A percentile compares a stretch with the other conserved stretches of the same genome.
These are phyloP conservation scores for Pterostichus madidus DNA, from an alignment of 2,888 invertebrate species.

Conservation along the genomic window DNA sequence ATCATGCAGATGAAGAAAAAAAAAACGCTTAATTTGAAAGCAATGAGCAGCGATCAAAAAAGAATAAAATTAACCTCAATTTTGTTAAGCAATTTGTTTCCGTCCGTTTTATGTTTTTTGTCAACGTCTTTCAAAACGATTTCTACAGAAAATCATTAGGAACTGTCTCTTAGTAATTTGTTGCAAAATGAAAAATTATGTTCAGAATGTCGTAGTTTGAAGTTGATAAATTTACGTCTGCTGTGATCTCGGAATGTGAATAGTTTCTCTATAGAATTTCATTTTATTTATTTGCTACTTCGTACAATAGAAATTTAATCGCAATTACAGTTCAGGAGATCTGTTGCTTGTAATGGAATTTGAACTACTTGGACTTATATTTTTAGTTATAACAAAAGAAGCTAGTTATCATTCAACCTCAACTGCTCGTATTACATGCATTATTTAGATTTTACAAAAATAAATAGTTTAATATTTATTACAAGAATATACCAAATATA, in stretches of 20 bases:
- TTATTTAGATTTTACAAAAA: no score
- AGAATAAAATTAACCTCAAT: conserved; percentile 16
- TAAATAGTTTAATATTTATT: no score
- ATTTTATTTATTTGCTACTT: not conserved
- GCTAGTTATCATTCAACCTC: no score
- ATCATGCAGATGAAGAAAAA: not conserved
- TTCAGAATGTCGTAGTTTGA: conserved; percentile 7
- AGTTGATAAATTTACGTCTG: not conserved
- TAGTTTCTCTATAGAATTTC: not conserved
- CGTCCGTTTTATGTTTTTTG: conserved; percentile 11
- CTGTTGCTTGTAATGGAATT: no score
- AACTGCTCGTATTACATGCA: no score
- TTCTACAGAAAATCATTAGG: conserved; percentile 23
- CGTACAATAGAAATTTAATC: not conserved
- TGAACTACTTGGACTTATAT: no score
- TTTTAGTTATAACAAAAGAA: no score
- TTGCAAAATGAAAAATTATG: conserved; percentile 40
- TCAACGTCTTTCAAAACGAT: conserved; percentile 24
- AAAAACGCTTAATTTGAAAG: not conserved
- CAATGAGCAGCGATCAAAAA: conserved; percentile 6
- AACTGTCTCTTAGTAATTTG: conserved; percentile 21
- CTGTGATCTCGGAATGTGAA: not conserved
- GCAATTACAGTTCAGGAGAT: no score
- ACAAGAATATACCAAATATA: no score
- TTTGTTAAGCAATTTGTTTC: conserved; percentile 32